Evolutionary conservation across 2,797 vertebrate genomes (phyloP).

Genomic region (Melanotaenia parkinsoni): DNA sequence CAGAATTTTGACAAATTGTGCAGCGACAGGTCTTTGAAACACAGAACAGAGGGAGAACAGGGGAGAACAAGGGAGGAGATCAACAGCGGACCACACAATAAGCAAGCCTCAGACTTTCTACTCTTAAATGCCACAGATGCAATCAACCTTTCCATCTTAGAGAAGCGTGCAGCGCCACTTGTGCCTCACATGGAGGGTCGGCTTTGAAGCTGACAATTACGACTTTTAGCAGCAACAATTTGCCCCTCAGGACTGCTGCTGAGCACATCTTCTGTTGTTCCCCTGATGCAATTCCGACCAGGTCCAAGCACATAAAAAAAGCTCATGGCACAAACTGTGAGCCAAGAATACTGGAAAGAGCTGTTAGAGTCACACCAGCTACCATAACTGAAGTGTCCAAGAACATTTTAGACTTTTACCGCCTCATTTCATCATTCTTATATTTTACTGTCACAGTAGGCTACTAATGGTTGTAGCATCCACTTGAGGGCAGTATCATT

Average conservation of each 20-base stretch:
- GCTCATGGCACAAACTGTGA: conserved; percentile 48
- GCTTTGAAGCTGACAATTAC: conserved; percentile 76
- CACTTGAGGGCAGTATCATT: conserved; percentile 76
- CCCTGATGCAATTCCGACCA: conserved; percentile 61
- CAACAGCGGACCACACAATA: conserved; percentile 78
- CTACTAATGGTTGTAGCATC: conserved; percentile 35
- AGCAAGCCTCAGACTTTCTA: conserved; percentile 57
- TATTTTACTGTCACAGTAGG: conserved; percentile 40
- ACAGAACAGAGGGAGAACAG: conserved; percentile 24
- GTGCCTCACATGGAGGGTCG: conserved; percentile 62
- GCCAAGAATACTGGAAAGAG: conserved; percentile 61
- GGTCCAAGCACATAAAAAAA: conserved; percentile 56
- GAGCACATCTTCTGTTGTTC: conserved; percentile 54
- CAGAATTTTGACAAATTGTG: conserved; percentile 58
- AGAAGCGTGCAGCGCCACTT: conserved; percentile 22
- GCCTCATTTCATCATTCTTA: conserved; percentile 60
- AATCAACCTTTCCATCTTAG: conserved; percentile 70
- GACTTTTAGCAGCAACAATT: conserved; percentile 72
- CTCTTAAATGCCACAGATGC: conserved; percentile 75
- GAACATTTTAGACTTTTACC: conserved; percentile 55
- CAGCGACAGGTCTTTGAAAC: conserved; percentile 73
- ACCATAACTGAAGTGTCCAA: conserved; percentile 62
- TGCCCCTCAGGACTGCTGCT: conserved; percentile 49
- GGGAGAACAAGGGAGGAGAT: conserved; percentile 15
- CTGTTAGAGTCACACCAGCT: conserved; percentile 65